Conservation (phyloP, 2,113 vertebrate species). For the Ancistrus triradiatus region DNA sequence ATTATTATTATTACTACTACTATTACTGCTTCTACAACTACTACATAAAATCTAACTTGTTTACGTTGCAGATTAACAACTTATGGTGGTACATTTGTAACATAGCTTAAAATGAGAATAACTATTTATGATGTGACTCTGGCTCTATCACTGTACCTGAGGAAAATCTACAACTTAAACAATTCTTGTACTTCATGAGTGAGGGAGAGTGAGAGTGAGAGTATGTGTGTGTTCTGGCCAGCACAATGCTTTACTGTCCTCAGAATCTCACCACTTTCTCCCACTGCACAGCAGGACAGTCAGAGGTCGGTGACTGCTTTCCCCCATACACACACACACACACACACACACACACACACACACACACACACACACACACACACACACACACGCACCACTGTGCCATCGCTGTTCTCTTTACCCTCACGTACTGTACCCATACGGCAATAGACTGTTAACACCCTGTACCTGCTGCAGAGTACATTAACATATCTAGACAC, state of each 20-base stretch:
- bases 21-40: no score
- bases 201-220: slow-evolving; percentile 26
- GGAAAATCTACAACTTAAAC: neutral
- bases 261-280: slow-evolving; percentile 52
- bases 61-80: no score
- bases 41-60: no score
- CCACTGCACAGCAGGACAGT: slow-evolving; percentile 62
- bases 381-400: slow-evolving; percentile 18
- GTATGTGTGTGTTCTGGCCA: slow-evolving; percentile 43
- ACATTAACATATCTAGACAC: slow-evolving; percentile 48
- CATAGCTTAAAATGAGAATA: no score
- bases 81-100: no score
- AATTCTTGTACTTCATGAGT: slow-evolving; percentile 24
- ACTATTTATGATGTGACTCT: no score
- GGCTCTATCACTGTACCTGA: no score
- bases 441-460: slow-evolving; percentile 47
- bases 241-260: slow-evolving; percentile 68
- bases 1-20: no score
- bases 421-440: slow-evolving; percentile 43
- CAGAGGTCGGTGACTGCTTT: slow-evolving; percentile 66
- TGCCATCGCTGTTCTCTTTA: slow-evolving; percentile 36
- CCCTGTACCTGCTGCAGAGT: slow-evolving; percentile 42
- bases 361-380: slow-evolving; percentile 43
- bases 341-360: slow-evolving; percentile 45
- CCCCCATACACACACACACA: slow-evolving; percentile 53